Conservation (phyloP, 2,113 vertebrate genomes). For the Sterrhoptilus dennistouni region DNA sequence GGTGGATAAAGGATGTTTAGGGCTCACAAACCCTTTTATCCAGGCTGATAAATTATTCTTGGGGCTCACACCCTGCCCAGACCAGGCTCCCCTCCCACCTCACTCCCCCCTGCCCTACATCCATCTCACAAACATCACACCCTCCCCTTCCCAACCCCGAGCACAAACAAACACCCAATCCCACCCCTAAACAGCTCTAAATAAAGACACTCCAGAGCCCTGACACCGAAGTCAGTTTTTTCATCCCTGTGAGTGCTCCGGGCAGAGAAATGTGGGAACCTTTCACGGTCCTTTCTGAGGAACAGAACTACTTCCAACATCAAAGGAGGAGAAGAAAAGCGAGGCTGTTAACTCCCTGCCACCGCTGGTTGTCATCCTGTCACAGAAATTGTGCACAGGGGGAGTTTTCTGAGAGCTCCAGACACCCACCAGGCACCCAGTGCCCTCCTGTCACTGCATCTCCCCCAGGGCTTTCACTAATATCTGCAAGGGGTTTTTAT, state of each 20-base stretch:
- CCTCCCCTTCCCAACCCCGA: neutral
- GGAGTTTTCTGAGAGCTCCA: neutral
- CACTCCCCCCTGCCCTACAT: neutral
- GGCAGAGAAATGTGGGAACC: constrained; percentile 5
- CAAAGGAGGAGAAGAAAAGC: neutral
- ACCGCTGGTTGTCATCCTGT: neutral
- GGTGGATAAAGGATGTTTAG: too few species aligned
- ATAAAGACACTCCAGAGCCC: neutral
- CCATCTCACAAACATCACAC: neutral
- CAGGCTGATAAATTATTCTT: neutral
- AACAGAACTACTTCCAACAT: neutral
- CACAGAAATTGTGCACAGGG: neutral
- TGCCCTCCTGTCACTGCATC: neutral
- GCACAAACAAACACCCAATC: neutral
- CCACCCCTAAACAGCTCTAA: neutral
- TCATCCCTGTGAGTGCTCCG: neutral
- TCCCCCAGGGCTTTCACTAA: too few species aligned
- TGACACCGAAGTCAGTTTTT: constrained; percentile 13
- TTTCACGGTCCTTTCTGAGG: neutral
- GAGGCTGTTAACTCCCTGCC: neutral
- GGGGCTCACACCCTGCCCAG: neutral
- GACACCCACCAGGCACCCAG: neutral
- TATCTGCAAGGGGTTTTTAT: too few species aligned
- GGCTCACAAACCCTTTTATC: too few species aligned
- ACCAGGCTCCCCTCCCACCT: neutral